Conservation (phyloP, 2,797 vertebrate species). For the Coendou prehensilis region DNA sequence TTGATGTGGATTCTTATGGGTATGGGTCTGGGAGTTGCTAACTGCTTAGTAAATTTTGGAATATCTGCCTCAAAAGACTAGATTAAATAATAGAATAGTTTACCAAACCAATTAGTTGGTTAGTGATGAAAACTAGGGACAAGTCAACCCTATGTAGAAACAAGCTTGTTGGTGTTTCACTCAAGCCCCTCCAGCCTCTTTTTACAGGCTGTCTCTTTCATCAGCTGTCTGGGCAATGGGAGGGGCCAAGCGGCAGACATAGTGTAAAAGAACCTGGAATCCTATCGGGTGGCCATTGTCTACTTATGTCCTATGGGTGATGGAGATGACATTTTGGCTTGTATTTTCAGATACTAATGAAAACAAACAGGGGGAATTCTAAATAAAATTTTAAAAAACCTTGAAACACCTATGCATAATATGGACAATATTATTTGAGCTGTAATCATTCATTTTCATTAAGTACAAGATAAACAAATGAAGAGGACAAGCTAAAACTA, state of each 20-base stretch:
- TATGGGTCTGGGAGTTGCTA: not conserved
- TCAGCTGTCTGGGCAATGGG: fast-evolving
- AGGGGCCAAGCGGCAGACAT: too few species aligned
- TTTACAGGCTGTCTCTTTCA: too few species aligned
- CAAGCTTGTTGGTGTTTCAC: too few species aligned
- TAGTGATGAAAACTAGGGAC: not conserved
- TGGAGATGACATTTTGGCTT: not conserved
- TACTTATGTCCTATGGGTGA: not conserved
- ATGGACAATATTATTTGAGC: not conserved
- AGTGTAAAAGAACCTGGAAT: not conserved
- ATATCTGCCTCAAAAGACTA: not conserved
- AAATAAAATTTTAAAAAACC: not conserved
- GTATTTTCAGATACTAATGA: not conserved
- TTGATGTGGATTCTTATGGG: not conserved
- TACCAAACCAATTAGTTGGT: not conserved
- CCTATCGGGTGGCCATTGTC: not conserved
- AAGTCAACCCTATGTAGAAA: not conserved
- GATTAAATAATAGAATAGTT: not conserved
- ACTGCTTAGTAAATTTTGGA: not conserved
- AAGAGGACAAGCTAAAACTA: not conserved
- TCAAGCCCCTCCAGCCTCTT: not conserved
- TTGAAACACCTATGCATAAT: not conserved
- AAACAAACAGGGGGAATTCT: not conserved
- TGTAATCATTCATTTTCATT: not conserved
- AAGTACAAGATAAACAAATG: not conserved